Evolutionary conservation across 2,797 vertebrate species (phyloP), one percentile per base, ranked within the genome.

Genomic region (Sphenopsis melanotis): DNA sequence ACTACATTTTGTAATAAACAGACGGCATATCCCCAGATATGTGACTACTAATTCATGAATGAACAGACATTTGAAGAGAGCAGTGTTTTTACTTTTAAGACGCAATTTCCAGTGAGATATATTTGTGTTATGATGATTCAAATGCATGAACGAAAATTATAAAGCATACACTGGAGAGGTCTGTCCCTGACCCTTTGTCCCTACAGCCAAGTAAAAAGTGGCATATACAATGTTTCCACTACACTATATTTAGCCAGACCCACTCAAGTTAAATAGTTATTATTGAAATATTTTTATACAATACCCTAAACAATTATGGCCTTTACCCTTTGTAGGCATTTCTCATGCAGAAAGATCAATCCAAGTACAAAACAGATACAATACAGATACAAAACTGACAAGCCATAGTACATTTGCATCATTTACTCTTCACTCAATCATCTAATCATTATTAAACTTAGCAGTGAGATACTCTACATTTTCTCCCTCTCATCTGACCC

Each of bases 21-120:
- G 17, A 53, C 8, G 18, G 15, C 11, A 72, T 22, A 50, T 36
- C 46, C 47, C 42, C 64, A 63, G 9, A 60, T 21, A 52, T 12
- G 20, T 34, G 9, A 74, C 16, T 46, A 24, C 34, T 36, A 77
- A 27, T 9, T 70, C 32, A 68, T 26, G 41, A 83, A 88, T 5
- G 14, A 86, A 74, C 24, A 80, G n/a, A 12, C n/a, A 63, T 29
- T 13, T 70, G 46, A 92, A 65, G 20, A 79, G 12, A 53, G 50
- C 0, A 52, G 6, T 29, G 18, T 0, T 11, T 20, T 55, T 36
- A 52, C 17, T 41, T 55, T 75, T 36, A 7, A 70, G 37, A 46
- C 23, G 19, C 7, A 34, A 52, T 5, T 80, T 89, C 30, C 53
- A 32, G 39, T 22, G 32, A 72, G 15, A 23, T 39, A 2, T 8